phyloP scores from a whole-genome alignment of 2,113 vertebrate genomes.

The Pardalotus punctatus region DNA sequence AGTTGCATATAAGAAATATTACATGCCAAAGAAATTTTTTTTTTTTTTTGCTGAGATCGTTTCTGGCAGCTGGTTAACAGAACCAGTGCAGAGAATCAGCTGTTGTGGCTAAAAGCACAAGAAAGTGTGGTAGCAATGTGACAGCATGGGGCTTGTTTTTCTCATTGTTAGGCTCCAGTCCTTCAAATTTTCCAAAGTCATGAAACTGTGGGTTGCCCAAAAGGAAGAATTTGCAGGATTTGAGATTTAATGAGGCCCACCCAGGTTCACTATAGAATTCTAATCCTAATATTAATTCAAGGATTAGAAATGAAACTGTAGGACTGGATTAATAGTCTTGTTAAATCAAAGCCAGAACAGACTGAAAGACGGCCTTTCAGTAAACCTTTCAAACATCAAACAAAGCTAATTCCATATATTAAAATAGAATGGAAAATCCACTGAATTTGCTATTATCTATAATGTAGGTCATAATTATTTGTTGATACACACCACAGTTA shows the following conservation, averaged over 20 bases:
- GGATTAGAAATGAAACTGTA: not conserved
- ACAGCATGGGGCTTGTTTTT: not conserved
- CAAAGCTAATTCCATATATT: not conserved
- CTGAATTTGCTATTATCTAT: not conserved
- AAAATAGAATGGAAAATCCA: not conserved
- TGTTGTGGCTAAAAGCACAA: not conserved
- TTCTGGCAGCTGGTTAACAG: not conserved
- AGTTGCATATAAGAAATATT: not conserved
- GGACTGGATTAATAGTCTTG: not conserved
- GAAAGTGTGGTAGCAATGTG: not conserved
- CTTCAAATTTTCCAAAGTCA: not conserved
- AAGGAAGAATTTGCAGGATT: not conserved
- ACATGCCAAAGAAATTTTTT: no score
- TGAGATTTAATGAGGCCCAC: not conserved
- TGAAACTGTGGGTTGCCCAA: not conserved
- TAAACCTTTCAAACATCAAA: not conserved
- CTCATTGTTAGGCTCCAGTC: not conserved
- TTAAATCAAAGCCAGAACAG: not conserved
- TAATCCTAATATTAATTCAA: not conserved
- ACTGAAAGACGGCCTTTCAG: not conserved
- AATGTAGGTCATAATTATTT: not conserved
- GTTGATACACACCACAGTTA: not conserved
- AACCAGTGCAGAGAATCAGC: not conserved
- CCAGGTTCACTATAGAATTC: not conserved
- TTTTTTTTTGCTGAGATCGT: accelerated